Conservation (phyloP, 2,888 invertebrate species). For the Vesta saturnalis region DNA sequence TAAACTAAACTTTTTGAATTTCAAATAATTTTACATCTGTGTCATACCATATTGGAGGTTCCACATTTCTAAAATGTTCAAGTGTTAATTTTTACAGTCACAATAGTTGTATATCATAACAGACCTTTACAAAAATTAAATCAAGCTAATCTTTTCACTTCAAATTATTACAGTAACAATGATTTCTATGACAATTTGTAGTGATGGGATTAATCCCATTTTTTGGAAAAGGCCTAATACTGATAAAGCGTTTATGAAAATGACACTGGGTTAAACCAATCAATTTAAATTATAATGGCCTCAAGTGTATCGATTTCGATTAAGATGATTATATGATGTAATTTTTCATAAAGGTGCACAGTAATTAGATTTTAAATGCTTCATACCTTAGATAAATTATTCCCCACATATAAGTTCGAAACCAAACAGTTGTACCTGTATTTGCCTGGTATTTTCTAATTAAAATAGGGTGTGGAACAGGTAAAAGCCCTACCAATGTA, state of each 20-base stretch:
- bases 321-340: too few species aligned
- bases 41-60: slow-evolving; percentile 99
- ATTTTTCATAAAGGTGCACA: too few species aligned
- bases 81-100: slow-evolving; percentile 5
- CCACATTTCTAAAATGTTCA: slow-evolving; percentile 82
- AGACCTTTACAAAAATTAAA: too few species aligned
- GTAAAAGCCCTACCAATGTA: slow-evolving; percentile 94
- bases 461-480: slow-evolving; percentile 98
- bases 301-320: too few species aligned
- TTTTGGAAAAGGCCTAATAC: too few species aligned
- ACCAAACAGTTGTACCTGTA: slow-evolving; percentile 98
- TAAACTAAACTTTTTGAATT: slow-evolving; percentile 89
- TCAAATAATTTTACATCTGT: slow-evolving; percentile 99
- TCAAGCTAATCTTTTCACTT: too few species aligned
- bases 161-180: too few species aligned
- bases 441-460: slow-evolving; percentile 99
- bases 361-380: background rate
- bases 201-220: too few species aligned
- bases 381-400: slow-evolving; percentile 95
- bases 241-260: too few species aligned
- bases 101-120: too few species aligned
- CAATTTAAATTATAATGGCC: background rate
- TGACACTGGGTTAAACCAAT: background rate
- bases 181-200: too few species aligned
- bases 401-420: slow-evolving; percentile 99